These are phyloP conservation scores for Solenopsis fugax DNA, from an alignment of 1,140 invertebrate genomes.

Conservation along the genomic window DNA sequence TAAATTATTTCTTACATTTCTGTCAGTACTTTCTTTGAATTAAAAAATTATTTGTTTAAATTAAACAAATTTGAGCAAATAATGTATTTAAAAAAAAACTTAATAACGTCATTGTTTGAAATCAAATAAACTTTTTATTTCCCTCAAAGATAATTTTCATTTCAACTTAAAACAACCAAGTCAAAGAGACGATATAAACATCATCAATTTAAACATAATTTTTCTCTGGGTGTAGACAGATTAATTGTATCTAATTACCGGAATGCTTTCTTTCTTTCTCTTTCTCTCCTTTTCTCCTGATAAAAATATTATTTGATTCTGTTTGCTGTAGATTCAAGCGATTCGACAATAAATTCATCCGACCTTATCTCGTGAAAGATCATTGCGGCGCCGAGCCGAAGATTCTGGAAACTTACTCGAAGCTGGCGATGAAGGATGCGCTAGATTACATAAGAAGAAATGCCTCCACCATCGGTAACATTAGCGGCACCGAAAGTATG, in stretches of 20 bases:
- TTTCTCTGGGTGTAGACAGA: no score
- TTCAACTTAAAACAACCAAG: no score
- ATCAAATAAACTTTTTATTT: no score
- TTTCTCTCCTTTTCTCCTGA: neutral
- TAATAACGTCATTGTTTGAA: no score
- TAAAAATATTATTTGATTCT: neutral
- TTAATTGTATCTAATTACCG: neutral
- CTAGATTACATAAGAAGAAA: slow-evolving; percentile 95
- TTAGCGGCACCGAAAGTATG: slow-evolving; percentile 95
- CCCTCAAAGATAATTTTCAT: no score
- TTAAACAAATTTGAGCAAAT: no score
- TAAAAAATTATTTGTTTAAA: no score
- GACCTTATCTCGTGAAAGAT: slow-evolving; percentile 94
- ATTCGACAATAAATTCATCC: slow-evolving; percentile 97
- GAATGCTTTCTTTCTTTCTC: neutral
- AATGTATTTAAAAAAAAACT: no score
- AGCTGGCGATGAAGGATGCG: slow-evolving; percentile 97
- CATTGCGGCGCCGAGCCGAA: slow-evolving; percentile 96
- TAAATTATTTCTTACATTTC: no score
- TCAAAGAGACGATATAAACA: no score
- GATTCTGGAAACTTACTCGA: slow-evolving; percentile 97
- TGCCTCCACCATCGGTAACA: slow-evolving; percentile 93
- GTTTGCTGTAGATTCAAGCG: slow-evolving; percentile 92
- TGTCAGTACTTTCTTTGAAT: no score
- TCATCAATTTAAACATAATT: no score